A percentile compares a stretch with the other conserved stretches of the same genome.
Conservation (phyloP, 64 coral and sea anemone genomes). For the Platygyra sinensis region DNA sequence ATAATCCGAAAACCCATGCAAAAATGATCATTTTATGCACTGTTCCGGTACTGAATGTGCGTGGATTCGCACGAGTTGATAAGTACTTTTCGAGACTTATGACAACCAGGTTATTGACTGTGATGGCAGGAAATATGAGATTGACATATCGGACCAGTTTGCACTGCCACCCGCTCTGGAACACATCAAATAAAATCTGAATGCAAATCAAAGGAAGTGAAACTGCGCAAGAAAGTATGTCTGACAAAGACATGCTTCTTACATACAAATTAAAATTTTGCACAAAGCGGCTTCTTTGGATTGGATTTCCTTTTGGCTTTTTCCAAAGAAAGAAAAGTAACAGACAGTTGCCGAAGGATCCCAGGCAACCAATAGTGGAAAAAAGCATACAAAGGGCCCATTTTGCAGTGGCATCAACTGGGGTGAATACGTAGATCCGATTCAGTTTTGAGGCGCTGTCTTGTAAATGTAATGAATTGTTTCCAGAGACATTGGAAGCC, state of each 20-base stretch:
- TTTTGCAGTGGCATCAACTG: background rate
- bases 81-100: slow-evolving; percentile 59
- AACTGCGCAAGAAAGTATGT: background rate
- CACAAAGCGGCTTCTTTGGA: background rate
- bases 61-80: background rate
- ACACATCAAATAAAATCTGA: slow-evolving; percentile 25
- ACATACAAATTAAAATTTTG: background rate
- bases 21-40: background rate
- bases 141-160: slow-evolving; percentile 12
- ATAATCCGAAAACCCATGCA: slow-evolving; percentile 6
- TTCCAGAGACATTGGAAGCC: background rate
- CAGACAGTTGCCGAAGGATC: background rate
- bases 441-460: background rate
- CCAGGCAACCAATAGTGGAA: background rate
- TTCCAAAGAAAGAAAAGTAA: slow-evolving; percentile 13
- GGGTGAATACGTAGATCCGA: slow-evolving; percentile 4
- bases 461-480: background rate
- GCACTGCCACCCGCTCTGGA: slow-evolving; percentile 36
- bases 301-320: background rate
- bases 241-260: slow-evolving; percentile 5
- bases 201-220: background rate
- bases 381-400: background rate
- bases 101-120: slow-evolving; percentile 35
- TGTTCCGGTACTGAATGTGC: background rate
- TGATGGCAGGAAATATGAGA: slow-evolving; percentile 24